Evolutionary conservation across 2,888 invertebrate species (phyloP).

Genomic region (Acleris cristana): DNA sequence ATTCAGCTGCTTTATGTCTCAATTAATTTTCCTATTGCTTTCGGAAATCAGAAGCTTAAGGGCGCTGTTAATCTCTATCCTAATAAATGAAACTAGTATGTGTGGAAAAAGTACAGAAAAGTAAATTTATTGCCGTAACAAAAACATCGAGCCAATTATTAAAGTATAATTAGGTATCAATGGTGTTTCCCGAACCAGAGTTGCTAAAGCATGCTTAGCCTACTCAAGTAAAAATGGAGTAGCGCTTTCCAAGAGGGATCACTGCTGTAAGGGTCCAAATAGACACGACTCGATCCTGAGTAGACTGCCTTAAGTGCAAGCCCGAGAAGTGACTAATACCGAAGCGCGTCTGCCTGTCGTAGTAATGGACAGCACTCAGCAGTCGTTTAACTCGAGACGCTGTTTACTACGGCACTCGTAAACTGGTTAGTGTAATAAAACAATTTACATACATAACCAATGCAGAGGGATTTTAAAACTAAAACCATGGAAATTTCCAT

Average conservation of each 20-base stretch:
- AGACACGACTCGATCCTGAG: background rate
- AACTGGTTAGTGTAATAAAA: background rate
- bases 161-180: too few species aligned
- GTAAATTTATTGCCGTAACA: too few species aligned
- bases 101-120: too few species aligned
- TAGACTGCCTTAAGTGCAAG: conserved; percentile 7
- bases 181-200: too few species aligned
- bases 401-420: background rate
- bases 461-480: too few species aligned
- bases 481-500: too few species aligned
- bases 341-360: background rate
- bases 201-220: too few species aligned
- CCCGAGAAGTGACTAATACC: too few species aligned
- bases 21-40: conserved; percentile 44
- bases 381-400: background rate
- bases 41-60: conserved; percentile 3
- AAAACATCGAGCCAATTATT: too few species aligned
- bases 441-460: background rate
- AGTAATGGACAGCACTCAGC: conserved; percentile 3
- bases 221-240: too few species aligned
- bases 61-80: background rate
- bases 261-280: too few species aligned
- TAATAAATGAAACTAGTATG: conserved; percentile 13
- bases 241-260: too few species aligned
- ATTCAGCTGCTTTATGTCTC: conserved; percentile 41